Base-by-base conservation (phyloP, 2,797 vertebrate genomes). In the Acanthis flammea region DNA sequence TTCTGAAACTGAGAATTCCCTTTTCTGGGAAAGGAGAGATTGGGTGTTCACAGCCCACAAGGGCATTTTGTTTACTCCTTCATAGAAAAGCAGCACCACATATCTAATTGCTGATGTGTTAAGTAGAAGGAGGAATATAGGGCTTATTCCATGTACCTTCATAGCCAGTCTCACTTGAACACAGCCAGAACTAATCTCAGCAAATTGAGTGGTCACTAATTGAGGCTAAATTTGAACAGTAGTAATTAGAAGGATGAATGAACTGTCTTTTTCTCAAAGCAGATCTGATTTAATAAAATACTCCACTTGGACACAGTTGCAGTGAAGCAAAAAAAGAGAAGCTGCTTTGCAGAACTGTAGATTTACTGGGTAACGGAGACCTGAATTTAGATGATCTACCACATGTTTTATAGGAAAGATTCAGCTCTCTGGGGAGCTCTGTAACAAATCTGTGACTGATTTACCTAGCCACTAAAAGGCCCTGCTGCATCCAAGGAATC, bases 221-320 rank as follows among this genome's bases (percentile, higher is more conserved):
- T 67, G 85, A 81, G 75, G 67, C 81, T 90, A 63, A 78, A 94
- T 77, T 92, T 94, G 48, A 94, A 61, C 80, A 77, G 47, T 2
- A 82, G 67, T 77, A 89, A 73, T 97, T 80, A 90, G 71, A 84
- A 76, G 57, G 90, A 85, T 68, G 89, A 94, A 82, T 73, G 61
- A 88, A 71, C 72, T 55, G 66, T 57, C 68, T 81, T 87, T 92
- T 92, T 91, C 68, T 86, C 81, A 78, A 71, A 91, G 79, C 44
- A 80, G 75, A 67, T 76, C 70, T 94, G 63, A 91, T 92, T 91
- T 95, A 95, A 90, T 75, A 85, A 89, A 86, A 72, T 80, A 61
- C 35, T 37, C 72, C 1, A 3, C 77, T 94, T 85, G 65, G 31
- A 39, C 51, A 60, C 67, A 80, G 48, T 84, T 66, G 63, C 58